Percentiles rank a stretch among this genome's conserved stretches.
These are phyloP conservation scores for Lophochroa leadbeateri DNA, from an alignment of 2,113 vertebrate genomes.

Conservation along the genomic window DNA sequence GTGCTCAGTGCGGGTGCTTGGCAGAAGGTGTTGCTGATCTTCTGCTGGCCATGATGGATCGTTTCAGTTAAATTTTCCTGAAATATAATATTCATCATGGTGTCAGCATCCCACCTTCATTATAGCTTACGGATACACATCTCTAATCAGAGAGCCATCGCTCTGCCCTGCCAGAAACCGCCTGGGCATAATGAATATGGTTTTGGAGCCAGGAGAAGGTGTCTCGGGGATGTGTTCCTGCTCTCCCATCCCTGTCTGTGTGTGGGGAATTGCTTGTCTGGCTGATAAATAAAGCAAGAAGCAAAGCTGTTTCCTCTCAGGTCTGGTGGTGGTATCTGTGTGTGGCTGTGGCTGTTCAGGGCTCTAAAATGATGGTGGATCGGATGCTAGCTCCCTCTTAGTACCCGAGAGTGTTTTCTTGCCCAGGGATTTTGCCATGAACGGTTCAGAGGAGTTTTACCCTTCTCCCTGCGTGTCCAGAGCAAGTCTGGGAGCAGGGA, in stretches of 20 bases:
- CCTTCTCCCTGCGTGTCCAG: rapidly evolving
- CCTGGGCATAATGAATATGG: constrained; percentile 24
- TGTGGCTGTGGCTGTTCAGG: not conserved
- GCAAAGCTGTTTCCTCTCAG: not conserved
- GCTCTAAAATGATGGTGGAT: not conserved
- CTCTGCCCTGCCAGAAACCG: not conserved
- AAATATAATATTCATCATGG: constrained; percentile 58
- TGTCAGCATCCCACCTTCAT: constrained; percentile 59
- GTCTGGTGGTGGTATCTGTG: not conserved
- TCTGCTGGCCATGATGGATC: constrained; percentile 59
- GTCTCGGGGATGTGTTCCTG: not conserved
- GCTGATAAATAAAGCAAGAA: not conserved
- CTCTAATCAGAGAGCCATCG: constrained; percentile 20
- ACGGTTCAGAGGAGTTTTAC: not conserved
- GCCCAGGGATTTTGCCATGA: rapidly evolving
- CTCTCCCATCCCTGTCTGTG: not conserved
- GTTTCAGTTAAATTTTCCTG: constrained; percentile 51
- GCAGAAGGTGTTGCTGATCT: constrained; percentile 14
- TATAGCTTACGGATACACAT: constrained; percentile 54
- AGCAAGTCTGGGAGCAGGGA: not conserved
- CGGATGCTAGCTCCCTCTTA: not conserved
- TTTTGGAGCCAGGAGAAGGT: not conserved
- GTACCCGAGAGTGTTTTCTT: not conserved
- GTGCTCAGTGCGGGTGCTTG: rapidly evolving
- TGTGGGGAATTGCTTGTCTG: not conserved